These are phyloP conservation scores for Sebastes dallii DNA, from an alignment of 2,797 vertebrate species.

Conservation along the genomic window DNA sequence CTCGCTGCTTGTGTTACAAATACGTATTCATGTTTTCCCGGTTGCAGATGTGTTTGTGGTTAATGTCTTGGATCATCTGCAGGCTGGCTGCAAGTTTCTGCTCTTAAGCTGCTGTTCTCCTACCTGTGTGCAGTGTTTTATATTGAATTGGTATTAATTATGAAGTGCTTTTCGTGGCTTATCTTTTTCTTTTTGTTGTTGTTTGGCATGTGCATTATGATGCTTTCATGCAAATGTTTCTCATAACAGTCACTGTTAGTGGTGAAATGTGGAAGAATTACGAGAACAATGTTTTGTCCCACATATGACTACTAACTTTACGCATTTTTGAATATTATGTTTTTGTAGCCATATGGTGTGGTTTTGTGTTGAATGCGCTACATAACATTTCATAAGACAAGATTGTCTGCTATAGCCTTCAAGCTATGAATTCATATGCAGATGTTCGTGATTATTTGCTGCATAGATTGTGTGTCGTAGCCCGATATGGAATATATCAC, in stretches of 20 bases:
- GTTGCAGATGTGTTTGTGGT: not conserved
- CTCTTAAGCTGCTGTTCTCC: not conserved
- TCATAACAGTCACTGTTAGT: not conserved
- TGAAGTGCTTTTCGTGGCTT: not conserved
- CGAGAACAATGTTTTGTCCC: too few relatives aligned
- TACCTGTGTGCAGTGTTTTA: not conserved
- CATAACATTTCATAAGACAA: too few relatives aligned
- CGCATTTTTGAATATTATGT: not conserved
- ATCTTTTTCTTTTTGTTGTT: not conserved
- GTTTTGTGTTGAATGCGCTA: not conserved
- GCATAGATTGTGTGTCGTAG: not conserved
- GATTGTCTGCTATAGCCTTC: not conserved
- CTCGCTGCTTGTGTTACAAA: not conserved
- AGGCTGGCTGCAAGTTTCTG: not conserved
- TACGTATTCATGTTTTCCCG: not conserved
- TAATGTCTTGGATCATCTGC: not conserved
- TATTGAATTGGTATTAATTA: not conserved
- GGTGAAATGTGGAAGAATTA: not conserved
- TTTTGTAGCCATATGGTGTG: not conserved
- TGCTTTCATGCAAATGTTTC: not conserved
- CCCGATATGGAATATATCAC: not conserved
- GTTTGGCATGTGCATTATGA: not conserved
- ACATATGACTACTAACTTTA: too few relatives aligned
- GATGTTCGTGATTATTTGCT: not conserved
- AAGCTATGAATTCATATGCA: not conserved